Evolutionary conservation across 1,140 invertebrate species (phyloP).

Genomic region (Saxidomus purpurata): DNA sequence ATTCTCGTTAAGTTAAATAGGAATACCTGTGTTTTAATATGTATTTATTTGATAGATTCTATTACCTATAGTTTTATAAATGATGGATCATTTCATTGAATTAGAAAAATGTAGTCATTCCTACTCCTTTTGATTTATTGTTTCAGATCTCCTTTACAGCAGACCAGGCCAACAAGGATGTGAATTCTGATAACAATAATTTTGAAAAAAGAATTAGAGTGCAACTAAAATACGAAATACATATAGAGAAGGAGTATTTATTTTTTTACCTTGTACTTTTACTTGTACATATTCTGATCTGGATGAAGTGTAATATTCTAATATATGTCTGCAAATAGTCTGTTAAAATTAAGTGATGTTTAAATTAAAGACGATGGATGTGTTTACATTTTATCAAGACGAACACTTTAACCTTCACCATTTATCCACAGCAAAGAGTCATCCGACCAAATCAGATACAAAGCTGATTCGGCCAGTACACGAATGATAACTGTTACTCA

Average conservation of each 20-base stretch:
- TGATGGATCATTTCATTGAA: too few relatives aligned
- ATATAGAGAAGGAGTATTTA: slow-evolving; percentile 10
- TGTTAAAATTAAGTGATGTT: too few relatives aligned
- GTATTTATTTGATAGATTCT: too few relatives aligned
- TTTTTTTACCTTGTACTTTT: neutral
- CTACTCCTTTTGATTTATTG: too few relatives aligned
- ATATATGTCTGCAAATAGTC: neutral
- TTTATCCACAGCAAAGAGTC: neutral
- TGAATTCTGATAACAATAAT: neutral
- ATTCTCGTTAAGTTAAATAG: too few relatives aligned
- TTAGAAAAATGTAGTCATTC: too few relatives aligned
- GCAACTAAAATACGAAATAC: neutral
- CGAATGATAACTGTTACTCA: neutral
- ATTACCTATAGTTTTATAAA: too few relatives aligned
- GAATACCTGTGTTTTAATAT: too few relatives aligned
- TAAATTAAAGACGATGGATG: too few relatives aligned
- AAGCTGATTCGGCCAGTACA: slow-evolving; percentile 10
- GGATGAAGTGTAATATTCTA: neutral
- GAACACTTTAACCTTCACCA: neutral
- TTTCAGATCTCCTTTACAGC: neutral
- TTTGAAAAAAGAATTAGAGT: neutral
- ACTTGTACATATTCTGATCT: neutral
- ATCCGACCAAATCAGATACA: slow-evolving; percentile 41
- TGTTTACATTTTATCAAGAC: too few relatives aligned
- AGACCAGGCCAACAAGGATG: neutral